A percentile compares a stretch with the other conserved stretches of the same genome.
These are phyloP conservation scores for Margaritifera margaritifera DNA, from an alignment of 2,888 invertebrate genomes.

Conservation along the genomic window DNA sequence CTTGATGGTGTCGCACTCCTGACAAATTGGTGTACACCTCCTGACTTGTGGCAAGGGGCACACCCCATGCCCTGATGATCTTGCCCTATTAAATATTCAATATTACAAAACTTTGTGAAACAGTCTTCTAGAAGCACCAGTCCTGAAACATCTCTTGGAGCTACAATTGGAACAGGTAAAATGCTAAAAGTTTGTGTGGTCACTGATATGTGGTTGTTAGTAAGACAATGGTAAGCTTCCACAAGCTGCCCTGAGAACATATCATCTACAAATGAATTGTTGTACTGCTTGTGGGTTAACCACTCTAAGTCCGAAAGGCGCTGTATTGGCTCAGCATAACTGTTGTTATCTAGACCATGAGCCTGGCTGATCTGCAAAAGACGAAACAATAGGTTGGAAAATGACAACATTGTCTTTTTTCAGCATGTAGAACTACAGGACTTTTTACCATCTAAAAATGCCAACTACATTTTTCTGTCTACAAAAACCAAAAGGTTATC, in stretches of 20 bases:
- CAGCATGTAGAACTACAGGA: too few species aligned
- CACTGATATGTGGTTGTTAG: slow-evolving; percentile 64
- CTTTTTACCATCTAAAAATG: too few species aligned
- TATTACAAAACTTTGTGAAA: slow-evolving; percentile 64
- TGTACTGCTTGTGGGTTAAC: slow-evolving; percentile 68
- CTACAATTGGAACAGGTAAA: slow-evolving; percentile 66
- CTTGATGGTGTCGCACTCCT: too few species aligned
- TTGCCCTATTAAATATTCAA: slow-evolving; percentile 60
- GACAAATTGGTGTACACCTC: too few species aligned
- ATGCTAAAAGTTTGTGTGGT: slow-evolving; percentile 68
- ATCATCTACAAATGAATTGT: slow-evolving; percentile 65
- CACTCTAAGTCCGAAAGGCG: slow-evolving; percentile 69
- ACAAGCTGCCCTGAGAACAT: slow-evolving; percentile 69
- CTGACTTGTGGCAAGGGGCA: background rate
- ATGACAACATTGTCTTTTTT: too few species aligned
- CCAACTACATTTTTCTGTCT: too few species aligned
- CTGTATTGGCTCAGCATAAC: slow-evolving; percentile 70
- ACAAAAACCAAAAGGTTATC: too few species aligned
- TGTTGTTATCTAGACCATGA: slow-evolving; percentile 62
- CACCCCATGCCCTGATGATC: slow-evolving; percentile 19
- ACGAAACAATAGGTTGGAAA: slow-evolving; percentile 4
- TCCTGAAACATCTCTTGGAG: slow-evolving; percentile 55
- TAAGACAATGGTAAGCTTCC: slow-evolving; percentile 63
- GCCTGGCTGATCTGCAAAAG: slow-evolving; percentile 65
- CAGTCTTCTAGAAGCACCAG: slow-evolving; percentile 66